Percentiles rank a stretch among this genome's conserved stretches.
Conservation (phyloP, 2,797 vertebrate species). For the Scolopax bukidnonensis region DNA sequence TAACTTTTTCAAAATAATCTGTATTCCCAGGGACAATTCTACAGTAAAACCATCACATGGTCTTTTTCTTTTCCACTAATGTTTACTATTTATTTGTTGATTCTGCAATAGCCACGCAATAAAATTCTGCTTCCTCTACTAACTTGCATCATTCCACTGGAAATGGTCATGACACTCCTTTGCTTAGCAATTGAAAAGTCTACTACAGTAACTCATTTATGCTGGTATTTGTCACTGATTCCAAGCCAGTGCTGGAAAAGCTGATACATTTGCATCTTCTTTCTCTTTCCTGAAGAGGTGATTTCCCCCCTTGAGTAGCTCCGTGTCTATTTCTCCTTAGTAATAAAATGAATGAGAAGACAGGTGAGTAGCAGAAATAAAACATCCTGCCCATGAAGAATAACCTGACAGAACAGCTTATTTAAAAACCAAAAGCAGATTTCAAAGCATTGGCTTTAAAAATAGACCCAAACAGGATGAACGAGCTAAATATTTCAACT, state of each 20-base stretch:
- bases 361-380: not conserved
- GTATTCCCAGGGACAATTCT: not conserved
- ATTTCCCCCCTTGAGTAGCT: not conserved
- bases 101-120: not conserved
- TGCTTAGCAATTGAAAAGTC: not conserved
- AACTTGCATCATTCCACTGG: not conserved
- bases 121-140: not conserved
- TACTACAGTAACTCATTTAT: not conserved
- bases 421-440: not conserved
- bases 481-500: constrained; percentile 32
- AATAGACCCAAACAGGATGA: not conserved
- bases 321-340: not conserved
- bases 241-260: not conserved
- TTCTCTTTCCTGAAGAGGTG: not conserved
- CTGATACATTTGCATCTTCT: not conserved
- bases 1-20: not conserved
- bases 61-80: not conserved
- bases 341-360: not conserved
- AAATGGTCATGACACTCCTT: not conserved
- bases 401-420: not conserved
- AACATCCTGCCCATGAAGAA: not conserved
- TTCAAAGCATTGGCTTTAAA: not conserved
- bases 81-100: not conserved
- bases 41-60: not conserved
- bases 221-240: not conserved